Base-by-base conservation (phyloP, 2,888 invertebrate species). In the Eupithecia exiguata region DNA sequence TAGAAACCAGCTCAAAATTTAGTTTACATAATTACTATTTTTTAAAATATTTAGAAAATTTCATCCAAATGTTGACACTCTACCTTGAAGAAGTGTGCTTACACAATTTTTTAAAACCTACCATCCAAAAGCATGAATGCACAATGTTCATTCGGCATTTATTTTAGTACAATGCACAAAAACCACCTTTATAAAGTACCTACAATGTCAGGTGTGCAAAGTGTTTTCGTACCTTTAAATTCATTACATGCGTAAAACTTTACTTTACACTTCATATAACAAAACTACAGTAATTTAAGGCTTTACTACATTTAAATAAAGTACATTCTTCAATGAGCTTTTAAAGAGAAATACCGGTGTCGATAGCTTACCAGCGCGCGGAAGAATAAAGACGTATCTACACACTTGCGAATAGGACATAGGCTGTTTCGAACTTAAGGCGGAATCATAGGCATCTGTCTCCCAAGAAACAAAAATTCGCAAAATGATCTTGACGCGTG, bases 401-500 rank as follows among this genome's bases (percentile, higher is more conserved):
- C 46, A 25, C 58, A 74, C 35, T 62, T 65, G 78, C 72, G 46
- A 49, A 61, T 9, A 71, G 69, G 63, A 77, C 77, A 78, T 85
- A 82, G 79, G 85, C 76, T 83, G 68, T 84, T 86, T 83, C 75
- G 49, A 53, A 21, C 12, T 61, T 58, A 63, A 63, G 49, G 71
- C 58, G 72, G 74, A 77, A 77, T 79, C 71, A 74, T 74, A 80
- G 79, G 83, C 89, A 89, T 88, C 87, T 89, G 89, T 87, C 84
- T 85, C 82, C 77, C 79, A 81, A 88, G 89, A 85, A 84, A 83
- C 86, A 84, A 87, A 89, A 89, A 91, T 93, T 93, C 89, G 93
- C 93, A 87, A 92, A 89, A 86, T 83, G 84, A 88, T 89, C 89
- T 87, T 79, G 76, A 80, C 87, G 84, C 85, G 83, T 80, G 86